Conservation (phyloP, 2,113 vertebrate genomes). For the Cynopterus brachyotis region DNA sequence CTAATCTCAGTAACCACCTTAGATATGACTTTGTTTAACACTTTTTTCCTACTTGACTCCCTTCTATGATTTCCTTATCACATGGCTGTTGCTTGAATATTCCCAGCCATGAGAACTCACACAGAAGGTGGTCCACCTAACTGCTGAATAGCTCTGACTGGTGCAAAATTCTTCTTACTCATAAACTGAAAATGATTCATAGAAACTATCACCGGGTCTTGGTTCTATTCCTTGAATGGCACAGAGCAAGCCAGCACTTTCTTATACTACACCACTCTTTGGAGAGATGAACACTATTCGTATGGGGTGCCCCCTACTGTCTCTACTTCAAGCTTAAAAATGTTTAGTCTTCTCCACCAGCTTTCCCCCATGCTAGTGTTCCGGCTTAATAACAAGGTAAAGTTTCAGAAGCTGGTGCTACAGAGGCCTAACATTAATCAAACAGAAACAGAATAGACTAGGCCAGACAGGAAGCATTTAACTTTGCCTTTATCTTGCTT, state of each 20-base stretch:
- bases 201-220: neutral
- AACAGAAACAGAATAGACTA: neutral
- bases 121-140: neutral
- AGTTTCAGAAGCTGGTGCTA: neutral
- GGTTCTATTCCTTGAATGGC: neutral
- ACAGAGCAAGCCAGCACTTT: neutral
- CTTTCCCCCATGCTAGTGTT: neutral
- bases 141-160: neutral
- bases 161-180: neutral
- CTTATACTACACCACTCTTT: neutral
- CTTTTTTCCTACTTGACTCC: neutral
- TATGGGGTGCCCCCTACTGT: too few species aligned
- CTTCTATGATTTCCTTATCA: neutral
- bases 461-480: neutral
- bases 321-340: neutral
- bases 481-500: neutral
- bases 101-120: neutral
- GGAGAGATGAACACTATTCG: neutral
- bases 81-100: neutral
- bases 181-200: neutral
- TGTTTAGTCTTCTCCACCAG: neutral
- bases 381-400: neutral
- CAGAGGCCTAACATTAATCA: neutral
- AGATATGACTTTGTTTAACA: neutral
- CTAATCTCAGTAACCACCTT: neutral